A percentile compares a stretch with the other conserved stretches of the same genome.
Conservation (phyloP, 2,797 vertebrate species). For the Petrocephalus sullivani region DNA sequence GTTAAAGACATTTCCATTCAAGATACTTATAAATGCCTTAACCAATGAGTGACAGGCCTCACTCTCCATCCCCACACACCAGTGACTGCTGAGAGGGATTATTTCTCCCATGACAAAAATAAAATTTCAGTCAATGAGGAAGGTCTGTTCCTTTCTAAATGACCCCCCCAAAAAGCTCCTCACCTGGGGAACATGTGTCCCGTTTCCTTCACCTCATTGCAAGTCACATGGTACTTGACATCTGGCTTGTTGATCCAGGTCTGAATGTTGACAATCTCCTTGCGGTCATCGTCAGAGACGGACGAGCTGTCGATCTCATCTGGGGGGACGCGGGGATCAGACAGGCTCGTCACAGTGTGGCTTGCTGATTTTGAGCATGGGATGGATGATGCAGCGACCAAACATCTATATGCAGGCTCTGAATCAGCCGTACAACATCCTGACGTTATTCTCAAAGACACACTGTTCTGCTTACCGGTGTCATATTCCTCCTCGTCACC, state of each 20-base stretch:
- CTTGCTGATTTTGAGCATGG: neutral
- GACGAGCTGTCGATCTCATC: conserved; percentile 98
- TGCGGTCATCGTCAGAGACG: conserved; percentile 94
- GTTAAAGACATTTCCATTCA: too few relatives aligned
- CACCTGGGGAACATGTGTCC: conserved; percentile 98
- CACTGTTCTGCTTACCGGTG: conserved; percentile 66
- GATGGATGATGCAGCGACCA: neutral
- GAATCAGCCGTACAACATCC: neutral
- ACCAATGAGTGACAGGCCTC: neutral
- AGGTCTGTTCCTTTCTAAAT: neutral
- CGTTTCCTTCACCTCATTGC: conserved; percentile 94
- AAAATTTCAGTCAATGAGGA: neutral
- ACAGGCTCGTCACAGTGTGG: neutral
- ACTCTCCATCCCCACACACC: neutral
- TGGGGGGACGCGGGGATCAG: conserved; percentile 37
- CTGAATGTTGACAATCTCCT: conserved; percentile 94
- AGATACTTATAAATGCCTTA: neutral
- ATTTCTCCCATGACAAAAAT: neutral
- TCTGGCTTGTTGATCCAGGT: conserved; percentile 98
- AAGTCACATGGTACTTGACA: conserved; percentile 88
- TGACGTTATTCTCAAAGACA: neutral
- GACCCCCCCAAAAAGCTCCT: neutral
- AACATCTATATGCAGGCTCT: neutral
- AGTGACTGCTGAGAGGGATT: neutral
- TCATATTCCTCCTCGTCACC: conserved; percentile 97